A percentile compares a stretch with the other conserved stretches of the same genome.
phyloP scores from a whole-genome alignment of 2,797 vertebrate species.

The Trachops cirrhosus region DNA sequence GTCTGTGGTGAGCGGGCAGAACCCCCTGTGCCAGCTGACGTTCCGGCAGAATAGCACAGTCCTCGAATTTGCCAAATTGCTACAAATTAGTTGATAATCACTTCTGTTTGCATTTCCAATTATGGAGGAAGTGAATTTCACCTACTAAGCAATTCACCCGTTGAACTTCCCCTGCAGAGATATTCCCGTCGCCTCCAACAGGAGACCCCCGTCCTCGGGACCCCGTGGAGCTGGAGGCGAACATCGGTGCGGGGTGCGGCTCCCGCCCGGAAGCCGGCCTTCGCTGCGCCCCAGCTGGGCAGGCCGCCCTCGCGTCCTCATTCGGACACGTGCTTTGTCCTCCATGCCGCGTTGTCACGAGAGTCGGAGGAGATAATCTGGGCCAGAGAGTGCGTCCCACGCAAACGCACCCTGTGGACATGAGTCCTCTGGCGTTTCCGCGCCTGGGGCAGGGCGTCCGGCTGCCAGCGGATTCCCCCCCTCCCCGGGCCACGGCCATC shows the following conservation, averaged over 20 bases:
- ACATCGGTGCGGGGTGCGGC: rapidly evolving
- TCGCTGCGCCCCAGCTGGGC: rapidly evolving
- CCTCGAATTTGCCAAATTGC: conserved; percentile 61
- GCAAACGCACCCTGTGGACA: rapidly evolving
- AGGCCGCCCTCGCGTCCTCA: rapidly evolving
- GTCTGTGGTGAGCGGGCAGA: rapidly evolving
- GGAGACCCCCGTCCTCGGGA: background rate
- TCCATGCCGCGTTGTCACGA: background rate
- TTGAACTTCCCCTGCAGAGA: background rate
- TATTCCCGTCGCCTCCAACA: background rate
- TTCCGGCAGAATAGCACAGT: rapidly evolving
- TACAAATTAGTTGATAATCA: conserved; percentile 64
- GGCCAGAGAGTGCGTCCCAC: rapidly evolving
- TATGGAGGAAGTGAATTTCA: conserved; percentile 49
- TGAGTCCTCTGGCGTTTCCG: rapidly evolving
- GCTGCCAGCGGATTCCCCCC: too few relatives aligned
- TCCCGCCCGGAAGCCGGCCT: rapidly evolving
- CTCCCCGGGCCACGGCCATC: rapidly evolving
- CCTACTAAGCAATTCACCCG: conserved; percentile 21
- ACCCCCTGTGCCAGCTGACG: rapidly evolving
- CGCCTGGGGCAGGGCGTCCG: rapidly evolving
- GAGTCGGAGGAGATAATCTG: rapidly evolving
- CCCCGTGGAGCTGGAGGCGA: rapidly evolving
- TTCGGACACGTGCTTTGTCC: rapidly evolving
- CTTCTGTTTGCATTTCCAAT: conserved; percentile 60